These are phyloP conservation scores for Zaprionus vittiger DNA, from an alignment of 1,140 invertebrate genomes.

Conservation along the genomic window DNA sequence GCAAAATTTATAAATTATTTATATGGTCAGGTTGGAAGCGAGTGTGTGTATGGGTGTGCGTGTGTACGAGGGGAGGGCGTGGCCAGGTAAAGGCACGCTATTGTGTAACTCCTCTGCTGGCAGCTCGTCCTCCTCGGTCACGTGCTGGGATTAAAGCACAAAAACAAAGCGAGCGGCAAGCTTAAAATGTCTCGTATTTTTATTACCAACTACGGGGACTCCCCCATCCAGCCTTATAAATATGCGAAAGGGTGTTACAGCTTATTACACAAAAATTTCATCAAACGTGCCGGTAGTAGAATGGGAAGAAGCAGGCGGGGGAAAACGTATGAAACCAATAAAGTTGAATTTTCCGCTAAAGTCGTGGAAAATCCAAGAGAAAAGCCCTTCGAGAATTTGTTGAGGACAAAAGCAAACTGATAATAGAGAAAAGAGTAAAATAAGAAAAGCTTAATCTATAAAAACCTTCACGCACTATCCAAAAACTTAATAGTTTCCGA, in stretches of 20 bases:
- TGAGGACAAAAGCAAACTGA: background rate
- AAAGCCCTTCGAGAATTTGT: background rate
- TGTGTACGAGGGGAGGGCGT: background rate
- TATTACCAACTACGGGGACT: constrained; percentile 35
- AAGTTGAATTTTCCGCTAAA: constrained; percentile 33
- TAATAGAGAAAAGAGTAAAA: background rate
- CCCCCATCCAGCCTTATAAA: background rate
- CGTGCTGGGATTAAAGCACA: constrained; percentile 44
- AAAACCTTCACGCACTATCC: too few relatives aligned
- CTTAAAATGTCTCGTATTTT: constrained; percentile 70
- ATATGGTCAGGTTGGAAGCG: constrained; percentile 27
- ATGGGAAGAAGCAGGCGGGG: background rate
- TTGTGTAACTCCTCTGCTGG: background rate
- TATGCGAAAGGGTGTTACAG: constrained; percentile 38
- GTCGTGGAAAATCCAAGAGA: constrained; percentile 6
- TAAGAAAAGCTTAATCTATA: background rate
- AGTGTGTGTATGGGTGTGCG: background rate
- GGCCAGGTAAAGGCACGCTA: background rate
- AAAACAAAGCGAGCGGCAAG: constrained; percentile 16
- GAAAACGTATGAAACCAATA: constrained; percentile 42
- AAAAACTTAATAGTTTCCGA: background rate
- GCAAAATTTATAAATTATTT: constrained; percentile 62
- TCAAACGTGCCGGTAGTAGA: constrained; percentile 21
- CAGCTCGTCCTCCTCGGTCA: constrained; percentile 11
- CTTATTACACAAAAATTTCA: constrained; percentile 53